Conservation (phyloP, 2,113 vertebrate genomes). For the Turnix velox region DNA sequence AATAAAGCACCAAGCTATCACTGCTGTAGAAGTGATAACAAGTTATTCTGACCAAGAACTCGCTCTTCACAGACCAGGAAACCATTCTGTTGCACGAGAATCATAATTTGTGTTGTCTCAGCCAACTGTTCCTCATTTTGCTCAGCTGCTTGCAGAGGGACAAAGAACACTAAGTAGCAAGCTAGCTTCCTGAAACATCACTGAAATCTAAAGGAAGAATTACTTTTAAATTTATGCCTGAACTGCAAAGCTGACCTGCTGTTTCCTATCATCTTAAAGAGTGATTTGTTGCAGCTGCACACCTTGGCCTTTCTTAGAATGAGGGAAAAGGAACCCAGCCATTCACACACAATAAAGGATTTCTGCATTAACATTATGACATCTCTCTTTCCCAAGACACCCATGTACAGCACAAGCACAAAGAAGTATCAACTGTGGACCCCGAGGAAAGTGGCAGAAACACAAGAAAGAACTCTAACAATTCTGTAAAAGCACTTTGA, state of each 20-base stretch:
- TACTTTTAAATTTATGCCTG: neutral
- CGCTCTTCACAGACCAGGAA: neutral
- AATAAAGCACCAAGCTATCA: neutral
- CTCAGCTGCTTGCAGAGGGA: neutral
- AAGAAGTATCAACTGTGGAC: neutral
- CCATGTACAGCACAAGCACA: neutral
- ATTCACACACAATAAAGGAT: rapidly evolving
- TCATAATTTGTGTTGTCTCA: neutral
- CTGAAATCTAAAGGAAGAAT: neutral
- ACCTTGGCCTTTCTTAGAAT: neutral
- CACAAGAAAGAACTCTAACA: neutral
- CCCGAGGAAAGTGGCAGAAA: neutral
- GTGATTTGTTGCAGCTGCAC: neutral
- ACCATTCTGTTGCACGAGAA: neutral
- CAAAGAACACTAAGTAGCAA: neutral
- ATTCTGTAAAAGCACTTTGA: neutral
- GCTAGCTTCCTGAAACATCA: neutral
- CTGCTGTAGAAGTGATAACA: neutral
- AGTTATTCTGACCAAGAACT: neutral
- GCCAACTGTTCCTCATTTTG: neutral
- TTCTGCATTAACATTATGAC: neutral
- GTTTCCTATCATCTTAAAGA: neutral
- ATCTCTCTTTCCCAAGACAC: neutral
- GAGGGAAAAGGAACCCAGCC: neutral
- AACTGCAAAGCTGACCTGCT: neutral